Evolutionary conservation across 2,888 invertebrate species (phyloP).

Genomic region (Nomada fabriciana): DNA sequence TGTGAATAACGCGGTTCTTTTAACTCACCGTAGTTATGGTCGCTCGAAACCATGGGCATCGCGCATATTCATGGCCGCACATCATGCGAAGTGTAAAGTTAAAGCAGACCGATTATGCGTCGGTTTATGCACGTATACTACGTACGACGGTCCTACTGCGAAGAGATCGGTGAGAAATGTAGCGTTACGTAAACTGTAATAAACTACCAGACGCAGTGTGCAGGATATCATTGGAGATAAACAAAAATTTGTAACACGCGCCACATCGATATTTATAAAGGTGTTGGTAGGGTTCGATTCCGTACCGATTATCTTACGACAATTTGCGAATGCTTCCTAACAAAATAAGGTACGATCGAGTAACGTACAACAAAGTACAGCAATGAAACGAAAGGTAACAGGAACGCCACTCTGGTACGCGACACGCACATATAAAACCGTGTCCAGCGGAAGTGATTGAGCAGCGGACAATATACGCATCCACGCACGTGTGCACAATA

Average conservation of each 20-base stretch:
- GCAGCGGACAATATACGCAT: neutral
- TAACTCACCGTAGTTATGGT: slow-evolving; percentile 31
- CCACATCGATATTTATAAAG: neutral
- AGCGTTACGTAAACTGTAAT: slow-evolving; percentile 42
- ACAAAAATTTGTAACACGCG: neutral
- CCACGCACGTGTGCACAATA: neutral
- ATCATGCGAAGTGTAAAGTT: slow-evolving; percentile 49
- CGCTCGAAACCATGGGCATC: slow-evolving; percentile 40
- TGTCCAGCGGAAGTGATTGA: neutral
- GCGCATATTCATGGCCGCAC: slow-evolving; percentile 52
- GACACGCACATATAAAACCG: neutral
- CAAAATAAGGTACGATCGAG: neutral
- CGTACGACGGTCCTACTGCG: neutral
- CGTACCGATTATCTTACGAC: too few species aligned
- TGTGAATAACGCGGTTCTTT: slow-evolving; percentile 46
- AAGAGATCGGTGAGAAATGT: slow-evolving; percentile 58
- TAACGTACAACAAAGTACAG: neutral
- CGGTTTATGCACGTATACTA: slow-evolving; percentile 21
- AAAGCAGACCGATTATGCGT: slow-evolving; percentile 37
- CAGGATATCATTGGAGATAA: slow-evolving; percentile 30
- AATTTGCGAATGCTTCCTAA: neutral
- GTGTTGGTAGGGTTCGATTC: too few species aligned
- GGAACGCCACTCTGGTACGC: neutral
- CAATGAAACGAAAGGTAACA: neutral
- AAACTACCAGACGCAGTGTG: neutral